phyloP scores from a whole-genome alignment of 2,888 invertebrate species.

The Anoncus sp. region DNA sequence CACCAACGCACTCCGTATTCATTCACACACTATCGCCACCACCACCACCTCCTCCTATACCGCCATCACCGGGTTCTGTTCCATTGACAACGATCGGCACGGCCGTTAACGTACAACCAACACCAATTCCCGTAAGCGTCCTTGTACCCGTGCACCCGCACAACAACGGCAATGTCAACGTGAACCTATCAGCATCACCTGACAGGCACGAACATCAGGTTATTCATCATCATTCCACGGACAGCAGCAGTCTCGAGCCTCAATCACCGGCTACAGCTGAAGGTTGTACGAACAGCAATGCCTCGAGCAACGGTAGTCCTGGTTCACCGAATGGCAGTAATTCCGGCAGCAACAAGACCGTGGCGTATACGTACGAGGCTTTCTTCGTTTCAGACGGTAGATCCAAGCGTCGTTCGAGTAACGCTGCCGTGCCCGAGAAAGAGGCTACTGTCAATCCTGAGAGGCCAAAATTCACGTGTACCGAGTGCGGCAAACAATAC shows the following conservation, averaged over 20 bases:
- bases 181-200: constrained; percentile 54
- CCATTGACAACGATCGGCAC: constrained; percentile 54
- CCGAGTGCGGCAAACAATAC: constrained; percentile 95
- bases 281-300: constrained; percentile 69
- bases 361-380: constrained; percentile 96
- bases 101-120: constrained; percentile 46
- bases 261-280: constrained; percentile 78
- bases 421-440: constrained; percentile 83
- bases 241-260: constrained; percentile 75
- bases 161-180: constrained; percentile 55
- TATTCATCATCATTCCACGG: constrained; percentile 64
- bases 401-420: constrained; percentile 88
- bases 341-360: constrained; percentile 87
- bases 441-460: constrained; percentile 81
- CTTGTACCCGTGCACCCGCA: constrained; percentile 77
- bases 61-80: constrained; percentile 72
- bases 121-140: constrained; percentile 79
- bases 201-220: constrained; percentile 68
- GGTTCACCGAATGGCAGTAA: constrained; percentile 70
- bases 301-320: constrained; percentile 65
- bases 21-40: constrained; percentile 86
- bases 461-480: constrained; percentile 87
- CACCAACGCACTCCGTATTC: constrained; percentile 80
- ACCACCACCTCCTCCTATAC: constrained; percentile 73
- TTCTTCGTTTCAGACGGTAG: constrained; percentile 95